A percentile compares a stretch with the other conserved stretches of the same genome.
Evolutionary conservation across 2,113 vertebrate species (phyloP).

Genomic region (Lipophrys pholis): DNA sequence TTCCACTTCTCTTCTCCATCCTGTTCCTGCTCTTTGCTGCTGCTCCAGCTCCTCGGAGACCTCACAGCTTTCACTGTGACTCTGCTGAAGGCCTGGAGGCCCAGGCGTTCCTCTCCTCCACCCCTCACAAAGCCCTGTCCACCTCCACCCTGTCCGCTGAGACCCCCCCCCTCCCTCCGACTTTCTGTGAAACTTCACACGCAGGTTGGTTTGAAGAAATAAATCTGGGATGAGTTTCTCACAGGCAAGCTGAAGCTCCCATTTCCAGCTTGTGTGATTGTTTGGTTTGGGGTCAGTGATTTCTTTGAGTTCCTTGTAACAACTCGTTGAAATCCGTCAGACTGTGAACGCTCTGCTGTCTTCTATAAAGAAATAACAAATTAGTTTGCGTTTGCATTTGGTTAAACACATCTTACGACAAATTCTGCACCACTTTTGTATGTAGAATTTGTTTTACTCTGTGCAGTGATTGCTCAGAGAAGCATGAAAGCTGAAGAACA

Average conservation of each 20-base stretch:
- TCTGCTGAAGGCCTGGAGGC: constrained; percentile 48
- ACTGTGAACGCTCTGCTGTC: too few relatives aligned
- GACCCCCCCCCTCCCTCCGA: constrained; percentile 20
- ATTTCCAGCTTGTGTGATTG: too few relatives aligned
- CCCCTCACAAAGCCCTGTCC: constrained; percentile 42
- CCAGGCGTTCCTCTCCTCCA: constrained; percentile 31
- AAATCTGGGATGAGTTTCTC: neutral
- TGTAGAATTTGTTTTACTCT: too few relatives aligned
- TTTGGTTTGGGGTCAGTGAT: too few relatives aligned
- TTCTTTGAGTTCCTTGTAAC: too few relatives aligned
- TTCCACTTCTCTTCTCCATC: constrained; percentile 1
- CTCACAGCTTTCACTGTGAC: constrained; percentile 69
- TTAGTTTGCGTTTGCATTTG: too few relatives aligned
- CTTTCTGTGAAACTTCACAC: constrained; percentile 38
- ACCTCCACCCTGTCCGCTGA: constrained; percentile 40
- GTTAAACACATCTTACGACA: too few relatives aligned
- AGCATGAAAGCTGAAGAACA: too few relatives aligned
- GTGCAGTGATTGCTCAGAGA: too few relatives aligned
- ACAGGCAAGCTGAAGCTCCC: neutral
- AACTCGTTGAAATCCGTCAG: too few relatives aligned
- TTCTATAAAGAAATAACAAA: too few relatives aligned
- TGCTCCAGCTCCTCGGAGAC: constrained; percentile 51
- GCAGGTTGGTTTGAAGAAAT: constrained; percentile 49
- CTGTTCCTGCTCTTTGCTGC: constrained; percentile 9
- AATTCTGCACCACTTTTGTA: too few relatives aligned